Conservation (phyloP, 2,797 vertebrate species). For the Galagoides demidoff region DNA sequence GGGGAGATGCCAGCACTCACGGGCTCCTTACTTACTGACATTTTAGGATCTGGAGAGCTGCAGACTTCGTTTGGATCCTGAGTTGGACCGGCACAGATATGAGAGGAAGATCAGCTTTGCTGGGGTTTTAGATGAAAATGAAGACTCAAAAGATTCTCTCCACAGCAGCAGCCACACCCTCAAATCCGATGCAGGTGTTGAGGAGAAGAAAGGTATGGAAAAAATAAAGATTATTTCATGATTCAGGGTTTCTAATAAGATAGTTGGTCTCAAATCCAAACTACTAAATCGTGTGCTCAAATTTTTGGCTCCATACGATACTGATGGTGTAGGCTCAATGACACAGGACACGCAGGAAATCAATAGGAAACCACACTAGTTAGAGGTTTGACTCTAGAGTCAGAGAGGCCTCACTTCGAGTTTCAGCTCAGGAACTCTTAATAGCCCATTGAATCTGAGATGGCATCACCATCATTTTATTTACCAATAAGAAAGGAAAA, state of each 20-base stretch:
- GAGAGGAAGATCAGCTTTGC: constrained; percentile 99
- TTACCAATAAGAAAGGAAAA: background rate
- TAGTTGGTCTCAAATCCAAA: constrained; percentile 71
- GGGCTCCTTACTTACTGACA: background rate
- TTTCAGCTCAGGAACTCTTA: background rate
- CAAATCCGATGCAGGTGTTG: constrained; percentile 96
- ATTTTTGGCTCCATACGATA: background rate
- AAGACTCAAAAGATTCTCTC: constrained; percentile 95
- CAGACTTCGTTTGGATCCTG: constrained; percentile 95
- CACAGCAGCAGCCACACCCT: constrained; percentile 99
- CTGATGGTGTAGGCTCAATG: background rate
- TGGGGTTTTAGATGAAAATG: constrained; percentile 97
- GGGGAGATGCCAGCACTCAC: background rate
- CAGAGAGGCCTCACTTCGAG: background rate
- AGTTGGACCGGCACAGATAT: constrained; percentile 96
- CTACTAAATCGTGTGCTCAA: constrained; percentile 61
- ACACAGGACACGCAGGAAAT: background rate
- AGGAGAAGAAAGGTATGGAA: constrained; percentile 95
- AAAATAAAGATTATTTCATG: constrained; percentile 60
- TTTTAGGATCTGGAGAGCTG: constrained; percentile 96
- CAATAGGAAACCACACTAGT: background rate
- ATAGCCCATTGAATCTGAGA: background rate
- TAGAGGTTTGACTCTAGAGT: background rate
- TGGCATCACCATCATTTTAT: background rate
- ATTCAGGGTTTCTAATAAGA: constrained; percentile 67